Percentiles rank a stretch among this genome's conserved stretches.
These are phyloP conservation scores for Malthinus seriepunctatus DNA, from an alignment of 2,888 invertebrate genomes.

Conservation along the genomic window DNA sequence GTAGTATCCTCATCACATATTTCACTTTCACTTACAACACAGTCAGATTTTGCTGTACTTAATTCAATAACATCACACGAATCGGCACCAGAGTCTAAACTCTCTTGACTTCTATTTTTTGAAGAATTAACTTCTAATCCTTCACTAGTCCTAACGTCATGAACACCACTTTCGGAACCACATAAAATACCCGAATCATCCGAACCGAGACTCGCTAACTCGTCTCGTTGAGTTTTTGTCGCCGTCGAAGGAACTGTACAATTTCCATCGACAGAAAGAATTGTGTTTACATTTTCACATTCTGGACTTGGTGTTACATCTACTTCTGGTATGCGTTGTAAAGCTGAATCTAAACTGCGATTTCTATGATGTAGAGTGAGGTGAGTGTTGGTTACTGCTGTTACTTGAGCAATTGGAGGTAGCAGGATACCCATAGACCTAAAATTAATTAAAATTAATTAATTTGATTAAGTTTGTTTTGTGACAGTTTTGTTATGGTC, in stretches of 20 bases:
- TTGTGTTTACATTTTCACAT: constrained; percentile 56
- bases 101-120: constrained; percentile 70
- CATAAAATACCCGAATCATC: constrained; percentile 70
- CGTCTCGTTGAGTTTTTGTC: constrained; percentile 61
- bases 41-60: constrained; percentile 15
- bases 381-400: constrained; percentile 54
- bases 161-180: constrained; percentile 53
- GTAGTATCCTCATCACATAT: background rate
- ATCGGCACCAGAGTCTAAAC: constrained; percentile 63
- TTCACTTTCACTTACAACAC: constrained; percentile 13
- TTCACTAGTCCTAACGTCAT: constrained; percentile 56
- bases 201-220: constrained; percentile 68
- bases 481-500: too few relatives aligned
- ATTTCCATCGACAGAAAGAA: constrained; percentile 17
- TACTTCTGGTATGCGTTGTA: constrained; percentile 88
- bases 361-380: constrained; percentile 81
- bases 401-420: constrained; percentile 63
- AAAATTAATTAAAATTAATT: constrained; percentile 33
- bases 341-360: constrained; percentile 86
- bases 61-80: constrained; percentile 36
- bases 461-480: too few relatives aligned
- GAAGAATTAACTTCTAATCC: constrained; percentile 55
- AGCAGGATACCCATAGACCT: constrained; percentile 69
- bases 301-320: constrained; percentile 70
- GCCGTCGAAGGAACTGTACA: constrained; percentile 55